These are phyloP conservation scores for Coregonus ussuriensis DNA, from an alignment of 2,797 vertebrate genomes.

Conservation along the genomic window DNA sequence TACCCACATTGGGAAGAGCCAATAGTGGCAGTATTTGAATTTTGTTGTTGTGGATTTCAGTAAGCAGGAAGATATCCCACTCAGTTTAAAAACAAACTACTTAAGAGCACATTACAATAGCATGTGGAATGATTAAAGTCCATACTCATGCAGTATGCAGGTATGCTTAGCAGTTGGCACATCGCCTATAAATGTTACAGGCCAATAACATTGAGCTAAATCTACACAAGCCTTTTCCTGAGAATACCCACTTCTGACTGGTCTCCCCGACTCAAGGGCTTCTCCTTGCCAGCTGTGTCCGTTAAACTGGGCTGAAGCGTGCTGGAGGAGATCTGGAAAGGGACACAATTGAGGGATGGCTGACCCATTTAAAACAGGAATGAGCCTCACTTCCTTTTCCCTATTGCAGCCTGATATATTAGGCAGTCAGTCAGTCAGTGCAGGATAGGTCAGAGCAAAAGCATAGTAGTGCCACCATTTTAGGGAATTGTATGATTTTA, in stretches of 20 bases:
- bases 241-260: slow-evolving; percentile 63
- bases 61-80: too few species aligned
- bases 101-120: too few species aligned
- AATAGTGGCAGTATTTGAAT: too few species aligned
- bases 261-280: slow-evolving; percentile 52
- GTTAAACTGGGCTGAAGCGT: slow-evolving; percentile 64
- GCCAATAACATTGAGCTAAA: neutral
- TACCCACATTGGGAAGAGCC: too few species aligned
- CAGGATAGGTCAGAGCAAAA: neutral
- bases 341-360: slow-evolving; percentile 11
- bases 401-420: neutral
- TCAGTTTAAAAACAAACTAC: too few species aligned
- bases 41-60: too few species aligned
- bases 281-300: slow-evolving; percentile 60
- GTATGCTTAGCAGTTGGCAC: neutral
- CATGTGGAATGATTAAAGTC: too few species aligned
- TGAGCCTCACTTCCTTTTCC: neutral
- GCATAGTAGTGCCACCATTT: neutral
- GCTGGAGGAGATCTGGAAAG: slow-evolving; percentile 77
- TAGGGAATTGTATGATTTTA: neutral
- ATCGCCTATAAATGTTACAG: neutral
- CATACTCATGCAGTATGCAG: too few species aligned
- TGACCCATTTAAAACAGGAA: neutral
- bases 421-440: neutral
- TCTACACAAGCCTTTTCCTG: neutral